These are phyloP conservation scores for Heliothis virescens DNA, from an alignment of 1,140 invertebrate genomes.

Conservation along the genomic window DNA sequence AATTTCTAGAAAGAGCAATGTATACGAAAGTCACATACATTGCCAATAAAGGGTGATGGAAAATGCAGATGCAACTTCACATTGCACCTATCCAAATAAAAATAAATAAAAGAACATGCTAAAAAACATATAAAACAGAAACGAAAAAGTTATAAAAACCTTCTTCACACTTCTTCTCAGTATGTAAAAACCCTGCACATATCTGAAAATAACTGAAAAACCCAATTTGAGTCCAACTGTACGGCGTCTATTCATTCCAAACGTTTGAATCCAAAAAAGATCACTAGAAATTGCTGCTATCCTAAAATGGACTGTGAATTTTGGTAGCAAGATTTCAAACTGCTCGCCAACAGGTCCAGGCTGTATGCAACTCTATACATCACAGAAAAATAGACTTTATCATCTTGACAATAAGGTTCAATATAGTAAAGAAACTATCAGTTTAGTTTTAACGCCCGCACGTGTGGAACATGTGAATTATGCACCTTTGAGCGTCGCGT, in stretches of 20 bases:
- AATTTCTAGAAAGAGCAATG: no score
- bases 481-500: slow-evolving; percentile 35
- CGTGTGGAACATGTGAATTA: slow-evolving; percentile 45
- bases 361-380: neutral
- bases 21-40: no score
- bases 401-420: neutral
- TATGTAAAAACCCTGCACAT: neutral
- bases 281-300: slow-evolving; percentile 1
- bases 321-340: slow-evolving; percentile 41
- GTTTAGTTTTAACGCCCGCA: slow-evolving; percentile 28
- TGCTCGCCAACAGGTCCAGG: neutral
- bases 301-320: slow-evolving; percentile 45
- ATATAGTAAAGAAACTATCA: neutral
- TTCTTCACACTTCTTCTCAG: neutral
- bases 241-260: slow-evolving; percentile 52
- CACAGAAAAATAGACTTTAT: neutral
- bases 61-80: no score
- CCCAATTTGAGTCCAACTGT: slow-evolving; percentile 51
- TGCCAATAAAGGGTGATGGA: no score
- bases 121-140: neutral
- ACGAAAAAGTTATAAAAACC: slow-evolving; percentile 1
- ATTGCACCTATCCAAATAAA: neutral
- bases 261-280: slow-evolving; percentile 52
- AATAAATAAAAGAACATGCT: neutral
- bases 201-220: slow-evolving; percentile 54